Conservation (phyloP, 1,140 invertebrate species). For the Psix sp. region DNA sequence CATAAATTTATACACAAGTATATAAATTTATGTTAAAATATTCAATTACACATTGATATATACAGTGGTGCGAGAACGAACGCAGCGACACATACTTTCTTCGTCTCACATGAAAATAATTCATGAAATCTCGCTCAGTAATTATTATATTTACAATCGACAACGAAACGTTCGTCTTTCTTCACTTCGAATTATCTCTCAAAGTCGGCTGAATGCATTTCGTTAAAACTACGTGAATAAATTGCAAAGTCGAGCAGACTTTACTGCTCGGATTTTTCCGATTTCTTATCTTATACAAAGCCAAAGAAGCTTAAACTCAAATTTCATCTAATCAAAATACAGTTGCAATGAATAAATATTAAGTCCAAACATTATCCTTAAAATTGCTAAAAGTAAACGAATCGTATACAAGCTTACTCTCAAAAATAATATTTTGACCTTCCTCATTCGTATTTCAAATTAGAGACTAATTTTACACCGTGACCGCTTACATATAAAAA, state of each 20-base stretch:
- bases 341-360: constrained; percentile 22
- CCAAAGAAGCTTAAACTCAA: no score
- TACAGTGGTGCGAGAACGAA: constrained; percentile 44
- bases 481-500: constrained; percentile 33
- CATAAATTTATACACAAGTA: no score
- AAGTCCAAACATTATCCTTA: constrained; percentile 19
- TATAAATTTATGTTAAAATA: constrained; percentile 49
- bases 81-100: constrained; percentile 15
- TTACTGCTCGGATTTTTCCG: no score
- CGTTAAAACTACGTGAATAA: not conserved
- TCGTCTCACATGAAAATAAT: constrained; percentile 18
- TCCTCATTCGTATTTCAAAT: constrained; percentile 28
- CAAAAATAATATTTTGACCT: constrained; percentile 26
- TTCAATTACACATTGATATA: constrained; percentile 49
- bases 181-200: constrained; percentile 3
- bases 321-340: no score
- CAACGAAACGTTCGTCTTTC: constrained; percentile 31
- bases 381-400: constrained; percentile 28
- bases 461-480: constrained; percentile 44
- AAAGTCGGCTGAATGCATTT: not conserved
- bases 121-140: constrained; percentile 49
- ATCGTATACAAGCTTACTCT: constrained; percentile 19
- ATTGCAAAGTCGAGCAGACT: no score
- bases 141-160: constrained; percentile 46
- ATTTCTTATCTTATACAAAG: no score